Evolutionary conservation across 2,113 vertebrate genomes (phyloP).

Genomic region (Grammomys surdaster): DNA sequence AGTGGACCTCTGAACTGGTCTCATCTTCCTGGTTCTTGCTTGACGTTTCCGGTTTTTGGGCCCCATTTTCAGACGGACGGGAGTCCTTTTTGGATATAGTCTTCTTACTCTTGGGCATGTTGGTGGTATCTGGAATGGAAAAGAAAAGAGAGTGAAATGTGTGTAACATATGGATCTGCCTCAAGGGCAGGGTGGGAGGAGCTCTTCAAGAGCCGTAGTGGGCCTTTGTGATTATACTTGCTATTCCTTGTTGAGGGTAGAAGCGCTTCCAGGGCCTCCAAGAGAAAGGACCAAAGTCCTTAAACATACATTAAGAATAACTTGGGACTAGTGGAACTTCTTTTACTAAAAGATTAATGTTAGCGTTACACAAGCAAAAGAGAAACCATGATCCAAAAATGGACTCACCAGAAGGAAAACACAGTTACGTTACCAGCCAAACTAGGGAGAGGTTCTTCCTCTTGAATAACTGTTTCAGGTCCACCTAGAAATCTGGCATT

Average conservation of each 20-base stretch:
- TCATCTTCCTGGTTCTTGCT: neutral
- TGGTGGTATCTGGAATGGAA: conserved; percentile 57
- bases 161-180: neutral
- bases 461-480: neutral
- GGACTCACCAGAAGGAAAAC: neutral
- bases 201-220: neutral
- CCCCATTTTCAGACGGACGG: neutral
- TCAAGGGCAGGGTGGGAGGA: neutral
- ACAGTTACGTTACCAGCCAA: neutral
- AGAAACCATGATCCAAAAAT: conserved; percentile 3
- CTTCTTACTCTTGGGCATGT: conserved; percentile 66
- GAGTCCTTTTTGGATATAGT: neutral
- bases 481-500: neutral
- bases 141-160: neutral
- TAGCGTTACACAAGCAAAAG: neutral
- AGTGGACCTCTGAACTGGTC: neutral
- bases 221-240: neutral
- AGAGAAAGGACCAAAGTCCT: neutral
- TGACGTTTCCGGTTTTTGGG: neutral
- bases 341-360: neutral
- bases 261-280: neutral
- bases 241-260: neutral
- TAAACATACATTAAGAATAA: conserved; percentile 12
- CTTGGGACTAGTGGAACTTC: neutral
- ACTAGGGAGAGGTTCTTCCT: neutral